Evolutionary conservation across 2,888 invertebrate genomes (phyloP).

Genomic region (Oeneis ivallda): DNA sequence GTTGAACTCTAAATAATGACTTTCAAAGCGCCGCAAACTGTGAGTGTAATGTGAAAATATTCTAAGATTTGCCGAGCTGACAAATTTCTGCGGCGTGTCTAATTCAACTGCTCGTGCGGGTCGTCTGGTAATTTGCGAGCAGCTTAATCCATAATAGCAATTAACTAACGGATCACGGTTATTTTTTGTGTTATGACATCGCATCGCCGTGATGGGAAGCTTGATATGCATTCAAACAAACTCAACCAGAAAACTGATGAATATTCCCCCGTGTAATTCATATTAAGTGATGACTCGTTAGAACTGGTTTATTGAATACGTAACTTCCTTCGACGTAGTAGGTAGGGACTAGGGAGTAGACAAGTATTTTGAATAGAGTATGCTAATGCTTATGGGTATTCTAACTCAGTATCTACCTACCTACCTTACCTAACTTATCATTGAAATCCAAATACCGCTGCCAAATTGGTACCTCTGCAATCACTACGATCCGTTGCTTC

Average conservation of each 20-base stretch:
- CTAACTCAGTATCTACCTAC: no score
- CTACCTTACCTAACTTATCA: no score
- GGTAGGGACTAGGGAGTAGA: not conserved
- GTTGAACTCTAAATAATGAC: no score
- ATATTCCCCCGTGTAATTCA: slow-evolving; percentile 11
- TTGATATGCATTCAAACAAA: slow-evolving; percentile 8
- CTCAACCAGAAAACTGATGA: slow-evolving; percentile 11
- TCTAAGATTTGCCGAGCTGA: no score
- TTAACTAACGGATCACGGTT: not conserved
- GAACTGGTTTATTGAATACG: slow-evolving; percentile 8
- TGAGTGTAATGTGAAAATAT: no score
- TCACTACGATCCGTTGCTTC: no score
- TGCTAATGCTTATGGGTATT: not conserved
- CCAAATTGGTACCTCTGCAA: no score
- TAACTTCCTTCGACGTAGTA: not conserved
- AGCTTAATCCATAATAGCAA: not conserved
- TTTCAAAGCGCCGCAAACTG: no score
- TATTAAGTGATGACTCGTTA: slow-evolving; percentile 7
- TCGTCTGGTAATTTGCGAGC: not conserved
- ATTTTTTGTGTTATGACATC: slow-evolving; percentile 1
- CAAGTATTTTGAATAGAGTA: not conserved
- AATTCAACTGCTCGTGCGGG: not conserved
- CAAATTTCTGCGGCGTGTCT: no score
- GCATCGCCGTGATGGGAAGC: slow-evolving; percentile 6
- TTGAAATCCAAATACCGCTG: no score